phyloP scores from a whole-genome alignment of 2,888 invertebrate species.

The Drosophila lacicola region DNA sequence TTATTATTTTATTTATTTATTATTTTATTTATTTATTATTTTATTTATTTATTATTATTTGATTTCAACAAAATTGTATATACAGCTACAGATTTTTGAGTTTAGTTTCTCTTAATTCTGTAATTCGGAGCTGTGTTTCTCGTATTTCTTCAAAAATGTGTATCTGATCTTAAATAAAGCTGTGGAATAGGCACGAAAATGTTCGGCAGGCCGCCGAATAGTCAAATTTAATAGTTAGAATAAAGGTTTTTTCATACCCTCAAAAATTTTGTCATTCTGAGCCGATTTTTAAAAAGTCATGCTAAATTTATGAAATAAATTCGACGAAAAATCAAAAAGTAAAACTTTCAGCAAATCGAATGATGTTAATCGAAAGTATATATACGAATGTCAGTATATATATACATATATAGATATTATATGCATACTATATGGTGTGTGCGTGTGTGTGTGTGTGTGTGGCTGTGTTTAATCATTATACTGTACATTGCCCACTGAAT shows the following conservation, averaged over 20 bases:
- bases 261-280: slow-evolving; percentile 17
- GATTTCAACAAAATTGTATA: too few relatives aligned
- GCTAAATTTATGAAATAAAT: slow-evolving; percentile 5
- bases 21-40: too few relatives aligned
- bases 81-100: too few relatives aligned
- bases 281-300: slow-evolving; percentile 18
- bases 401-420: background rate
- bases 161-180: background rate
- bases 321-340: slow-evolving; percentile 2
- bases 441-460: background rate
- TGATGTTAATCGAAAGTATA: background rate
- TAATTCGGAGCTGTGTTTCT: too few relatives aligned
- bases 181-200: slow-evolving; percentile 14
- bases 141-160: too few relatives aligned
- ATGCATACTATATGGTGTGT: background rate
- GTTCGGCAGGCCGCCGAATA: slow-evolving; percentile 26
- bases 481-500: slow-evolving; percentile 13
- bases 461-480: slow-evolving; percentile 3
- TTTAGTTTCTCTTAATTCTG: too few relatives aligned
- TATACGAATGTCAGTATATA: background rate
- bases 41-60: too few relatives aligned
- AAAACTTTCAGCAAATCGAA: slow-evolving; percentile 1
- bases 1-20: too few relatives aligned
- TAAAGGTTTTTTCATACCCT: slow-evolving; percentile 19
- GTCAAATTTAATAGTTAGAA: slow-evolving; percentile 31